Base-by-base conservation (phyloP, 1,140 invertebrate species). In the Scaptodrosophila lebanonensis region DNA sequence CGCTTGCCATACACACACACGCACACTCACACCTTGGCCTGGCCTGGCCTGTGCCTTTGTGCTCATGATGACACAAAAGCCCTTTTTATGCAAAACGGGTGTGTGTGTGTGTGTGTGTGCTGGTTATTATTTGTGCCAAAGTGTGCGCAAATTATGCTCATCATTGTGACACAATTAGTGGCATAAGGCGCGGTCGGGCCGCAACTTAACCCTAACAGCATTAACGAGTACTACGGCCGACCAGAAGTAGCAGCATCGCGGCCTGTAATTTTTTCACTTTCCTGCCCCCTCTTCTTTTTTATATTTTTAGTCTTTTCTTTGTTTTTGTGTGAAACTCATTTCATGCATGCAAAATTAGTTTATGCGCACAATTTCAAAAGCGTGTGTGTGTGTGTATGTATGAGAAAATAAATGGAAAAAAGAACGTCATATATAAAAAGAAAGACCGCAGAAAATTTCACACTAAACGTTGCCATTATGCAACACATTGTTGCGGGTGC, bases 291-390 rank as follows among this genome's bases (percentile, higher is more conserved):
- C n/a, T n/a, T n/a, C n/a, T n/a, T n/a, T n/a, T n/a, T n/a, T n/a
- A n/a, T 38, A 30, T 20, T 29, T 12, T 43, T 16, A 8, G 4
- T 11, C 3, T 29, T n/a, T 18, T 13, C 17, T 5, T 48, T 22
- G 20, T 52, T 17, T 43, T 35, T 59, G 63, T 60, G 82, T 79
- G 64, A 57, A 66, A 73, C 60, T 69, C 73, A 82, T 79, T 79
- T 82, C 73, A 79, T 79, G 73, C 73, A 79, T 79, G 73, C 68
- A 48, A 67, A 79, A 79, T 79, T 79, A 82, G 73, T 79, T 79
- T 82, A 79, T 79, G 69, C 65, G 75, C 64, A 52, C 73, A 79
- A 73, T 79, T 79, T 79, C 49, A 73, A 79, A 73, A 69, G 75
- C 67, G n/a, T n/a, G n/a, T n/a, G n/a, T 68, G 65, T 61, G 58